Evolutionary conservation across 1,140 invertebrate species (phyloP), one percentile per base, ranked within the genome.

Genomic region (Nasonia giraulti): DNA sequence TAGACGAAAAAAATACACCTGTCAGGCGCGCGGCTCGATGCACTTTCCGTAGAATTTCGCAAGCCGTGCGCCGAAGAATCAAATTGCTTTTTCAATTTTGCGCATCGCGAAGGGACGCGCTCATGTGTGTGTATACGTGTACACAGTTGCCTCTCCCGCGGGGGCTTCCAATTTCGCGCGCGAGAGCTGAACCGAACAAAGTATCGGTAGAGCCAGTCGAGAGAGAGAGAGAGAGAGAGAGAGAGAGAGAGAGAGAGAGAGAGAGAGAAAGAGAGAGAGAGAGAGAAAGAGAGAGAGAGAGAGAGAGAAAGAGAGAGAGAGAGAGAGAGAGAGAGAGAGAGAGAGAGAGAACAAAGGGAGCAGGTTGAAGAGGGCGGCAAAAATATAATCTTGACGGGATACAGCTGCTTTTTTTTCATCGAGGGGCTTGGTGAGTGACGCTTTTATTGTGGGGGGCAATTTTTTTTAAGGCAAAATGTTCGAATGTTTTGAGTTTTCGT

Each of bases 41-140:
- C 37, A n/a, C 74, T 44, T 75, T 40, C 74, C 7, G 7, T n/a
- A 37, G 68, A 71, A 71, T 71, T 71, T 71, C 68, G 37, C 74
- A 75, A 75, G 17, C 7, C 55, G 20, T n/a, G 55, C 40, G 74
- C 74, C 37, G 10, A 40, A 40, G 31, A 40, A 75, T 47, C 74
- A 75, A 75, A 75, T 75, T 75, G 74, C 74, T 75, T 75, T 75
- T 75, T 75, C 74, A 75, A 75, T 75, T 75, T 75, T 44, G 74
- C 40, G 74, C 40, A 75, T 75, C 74, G 33, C 33, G 23, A 31
- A 71, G 68, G 20, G 20, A 68, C 66, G 66, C 12, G 66, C 33
- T 37, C 5, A 11, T 71, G 23, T 71, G 27, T 11, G 68, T 71
- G 12, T 12, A 71, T 5, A 20, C 17, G n/a, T 14, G n/a, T n/a